Percentiles rank a stretch among this genome's conserved stretches.
Evolutionary conservation across 2,888 invertebrate genomes (phyloP).

Genomic region (Danaus chrysippus): DNA sequence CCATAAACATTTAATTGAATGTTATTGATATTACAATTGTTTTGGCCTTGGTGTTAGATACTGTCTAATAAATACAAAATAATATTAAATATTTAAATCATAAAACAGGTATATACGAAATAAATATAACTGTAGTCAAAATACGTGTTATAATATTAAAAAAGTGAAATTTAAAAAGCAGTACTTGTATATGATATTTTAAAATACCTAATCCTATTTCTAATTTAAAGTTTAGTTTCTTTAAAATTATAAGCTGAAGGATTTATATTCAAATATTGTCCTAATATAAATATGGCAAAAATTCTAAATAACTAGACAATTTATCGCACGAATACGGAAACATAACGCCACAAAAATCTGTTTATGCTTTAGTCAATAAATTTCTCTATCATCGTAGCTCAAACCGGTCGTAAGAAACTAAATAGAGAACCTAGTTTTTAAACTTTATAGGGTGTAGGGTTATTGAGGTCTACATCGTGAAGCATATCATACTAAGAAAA

Average conservation of each 20-base stretch:
- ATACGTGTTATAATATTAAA: too few relatives aligned
- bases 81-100: background rate
- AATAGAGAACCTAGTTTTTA: background rate
- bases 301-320: background rate
- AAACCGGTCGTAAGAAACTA: conserved; percentile 2
- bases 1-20: conserved; percentile 11
- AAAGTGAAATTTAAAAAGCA: too few relatives aligned
- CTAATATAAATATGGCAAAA: too few relatives aligned
- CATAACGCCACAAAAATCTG: background rate
- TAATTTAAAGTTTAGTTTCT: too few relatives aligned
- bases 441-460: background rate
- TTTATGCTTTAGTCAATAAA: background rate
- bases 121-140: background rate
- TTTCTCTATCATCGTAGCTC: conserved; percentile 1
- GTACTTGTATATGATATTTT: too few relatives aligned
- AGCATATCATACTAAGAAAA: background rate
- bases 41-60: conserved; percentile 9
- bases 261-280: too few relatives aligned
- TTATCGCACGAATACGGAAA: background rate
- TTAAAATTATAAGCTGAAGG: too few relatives aligned
- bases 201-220: too few relatives aligned
- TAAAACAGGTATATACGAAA: background rate
- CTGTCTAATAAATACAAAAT: background rate
- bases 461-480: background rate
- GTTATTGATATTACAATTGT: conserved; percentile 15